Evolutionary conservation across 2,797 vertebrate genomes (phyloP).

Genomic region (Gobio occitaniae): DNA sequence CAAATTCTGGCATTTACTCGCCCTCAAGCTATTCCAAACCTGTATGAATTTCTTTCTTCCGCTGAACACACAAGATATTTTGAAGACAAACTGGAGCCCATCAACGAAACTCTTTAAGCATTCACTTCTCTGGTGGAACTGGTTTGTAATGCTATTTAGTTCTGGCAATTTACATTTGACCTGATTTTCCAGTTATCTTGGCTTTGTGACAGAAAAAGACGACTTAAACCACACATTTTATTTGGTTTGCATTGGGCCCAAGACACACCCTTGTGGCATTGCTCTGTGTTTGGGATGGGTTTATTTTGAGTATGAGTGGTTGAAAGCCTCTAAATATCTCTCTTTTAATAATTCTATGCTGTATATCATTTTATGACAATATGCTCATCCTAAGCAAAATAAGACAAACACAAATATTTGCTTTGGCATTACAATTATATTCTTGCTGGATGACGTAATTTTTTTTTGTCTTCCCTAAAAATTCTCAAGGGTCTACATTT

Average conservation of each 20-base stretch:
- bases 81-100: neutral
- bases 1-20: neutral
- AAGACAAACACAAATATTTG: neutral
- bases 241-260: neutral
- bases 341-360: neutral
- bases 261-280: conserved; percentile 15
- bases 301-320: neutral
- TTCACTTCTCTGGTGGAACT: neutral
- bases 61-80: neutral
- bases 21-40: neutral
- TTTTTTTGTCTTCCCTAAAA: neutral
- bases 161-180: neutral
- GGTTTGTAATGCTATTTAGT: neutral
- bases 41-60: no score
- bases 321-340: neutral
- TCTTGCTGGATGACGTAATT: neutral
- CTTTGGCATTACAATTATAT: neutral
- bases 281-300: neutral
- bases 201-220: neutral
- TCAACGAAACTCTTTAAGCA: neutral
- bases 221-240: neutral
- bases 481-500: neutral
- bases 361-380: neutral
- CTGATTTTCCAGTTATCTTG: neutral
- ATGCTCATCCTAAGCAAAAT: neutral